Conservation (phyloP, 2,797 vertebrate genomes). For the Anas capensis region DNA sequence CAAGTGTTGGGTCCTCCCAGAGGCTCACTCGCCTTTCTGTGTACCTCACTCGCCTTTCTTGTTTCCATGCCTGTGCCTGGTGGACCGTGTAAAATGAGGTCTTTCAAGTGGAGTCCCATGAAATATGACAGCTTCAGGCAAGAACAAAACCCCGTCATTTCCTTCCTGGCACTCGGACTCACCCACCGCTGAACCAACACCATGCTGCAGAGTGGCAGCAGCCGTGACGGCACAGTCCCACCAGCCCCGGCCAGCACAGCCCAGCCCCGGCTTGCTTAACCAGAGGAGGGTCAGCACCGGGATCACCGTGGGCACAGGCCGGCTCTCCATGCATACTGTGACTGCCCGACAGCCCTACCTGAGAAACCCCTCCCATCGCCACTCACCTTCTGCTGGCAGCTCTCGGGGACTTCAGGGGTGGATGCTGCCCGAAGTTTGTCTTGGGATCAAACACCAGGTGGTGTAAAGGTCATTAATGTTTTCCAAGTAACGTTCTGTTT, state of each 20-base stretch:
- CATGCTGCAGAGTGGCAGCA: rapidly evolving
- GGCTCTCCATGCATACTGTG: not conserved
- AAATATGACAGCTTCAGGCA: not conserved
- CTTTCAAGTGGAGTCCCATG: not conserved
- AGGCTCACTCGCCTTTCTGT: not conserved
- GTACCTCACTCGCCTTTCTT: not conserved
- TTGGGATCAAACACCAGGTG: slow-evolving; percentile 50
- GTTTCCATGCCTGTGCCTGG: not conserved
- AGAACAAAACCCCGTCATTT: not conserved
- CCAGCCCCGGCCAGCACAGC: not conserved
- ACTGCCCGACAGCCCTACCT: not conserved
- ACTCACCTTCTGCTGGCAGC: slow-evolving; percentile 22
- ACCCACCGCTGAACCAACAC: not conserved
- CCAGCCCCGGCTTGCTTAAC: not conserved
- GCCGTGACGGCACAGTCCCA: not conserved
- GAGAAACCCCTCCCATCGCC: slow-evolving; percentile 3
- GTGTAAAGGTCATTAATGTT: slow-evolving; percentile 68
- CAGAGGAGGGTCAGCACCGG: not conserved
- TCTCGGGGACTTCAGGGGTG: not conserved
- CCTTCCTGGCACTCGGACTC: not conserved
- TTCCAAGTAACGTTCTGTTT: slow-evolving; percentile 58
- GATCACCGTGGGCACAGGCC: not conserved
- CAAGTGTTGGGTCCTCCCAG: not conserved
- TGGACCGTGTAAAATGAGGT: not conserved
- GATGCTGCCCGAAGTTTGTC: slow-evolving; percentile 39